Percentiles rank a stretch among this genome's conserved stretches.
Evolutionary conservation across 2,797 vertebrate genomes (phyloP).

Genomic region (Atherinosoma microstoma): DNA sequence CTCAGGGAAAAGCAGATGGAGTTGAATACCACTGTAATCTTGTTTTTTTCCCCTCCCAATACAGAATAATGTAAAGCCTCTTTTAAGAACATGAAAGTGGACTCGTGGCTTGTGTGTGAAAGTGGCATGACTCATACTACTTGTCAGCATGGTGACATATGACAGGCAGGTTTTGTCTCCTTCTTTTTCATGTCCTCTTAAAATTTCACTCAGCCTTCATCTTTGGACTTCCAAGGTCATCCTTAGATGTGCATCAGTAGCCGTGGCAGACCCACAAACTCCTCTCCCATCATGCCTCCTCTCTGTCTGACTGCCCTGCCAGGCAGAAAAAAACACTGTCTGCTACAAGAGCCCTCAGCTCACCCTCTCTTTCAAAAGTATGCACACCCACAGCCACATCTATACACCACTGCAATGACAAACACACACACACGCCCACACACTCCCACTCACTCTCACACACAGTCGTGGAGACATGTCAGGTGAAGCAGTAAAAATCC

Average conservation of each 20-base stretch:
- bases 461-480: constrained; percentile 38
- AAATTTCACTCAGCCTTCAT: constrained; percentile 72
- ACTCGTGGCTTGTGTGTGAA: constrained; percentile 12
- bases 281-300: constrained; percentile 67
- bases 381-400: constrained; percentile 45
- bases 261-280: constrained; percentile 59
- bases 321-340: constrained; percentile 56
- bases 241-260: constrained; percentile 72
- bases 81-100: constrained; percentile 39
- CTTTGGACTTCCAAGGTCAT: constrained; percentile 73
- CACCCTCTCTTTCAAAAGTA: constrained; percentile 46
- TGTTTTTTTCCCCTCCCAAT: neutral
- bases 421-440: constrained; percentile 15
- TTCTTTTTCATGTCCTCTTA: constrained; percentile 68
- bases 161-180: constrained; percentile 67
- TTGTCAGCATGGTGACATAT: constrained; percentile 68
- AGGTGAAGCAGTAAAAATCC: constrained; percentile 67
- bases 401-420: constrained; percentile 28
- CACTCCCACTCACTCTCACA: neutral
- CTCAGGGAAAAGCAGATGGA: neutral
- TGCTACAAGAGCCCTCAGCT: constrained; percentile 56
- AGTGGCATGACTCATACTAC: constrained; percentile 41
- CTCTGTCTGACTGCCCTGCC: constrained; percentile 62
- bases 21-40: constrained; percentile 1
- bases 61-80: constrained; percentile 10